Conservation (phyloP, 2,113 vertebrate species). For the Tupaia chinensis region DNA sequence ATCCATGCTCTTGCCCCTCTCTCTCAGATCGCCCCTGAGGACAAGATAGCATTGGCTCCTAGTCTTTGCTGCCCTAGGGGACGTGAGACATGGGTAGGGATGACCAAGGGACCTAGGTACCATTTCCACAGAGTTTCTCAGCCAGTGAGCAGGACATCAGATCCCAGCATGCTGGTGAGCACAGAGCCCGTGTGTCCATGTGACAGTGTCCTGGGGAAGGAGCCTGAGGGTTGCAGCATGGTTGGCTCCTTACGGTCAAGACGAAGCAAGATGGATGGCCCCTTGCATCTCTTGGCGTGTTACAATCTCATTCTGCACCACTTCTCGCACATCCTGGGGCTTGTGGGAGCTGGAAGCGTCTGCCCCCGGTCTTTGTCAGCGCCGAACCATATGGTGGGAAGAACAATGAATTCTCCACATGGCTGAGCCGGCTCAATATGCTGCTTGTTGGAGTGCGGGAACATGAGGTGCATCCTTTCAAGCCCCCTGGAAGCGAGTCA, state of each 20-base stretch:
- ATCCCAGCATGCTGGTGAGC: background rate
- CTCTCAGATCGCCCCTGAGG: background rate
- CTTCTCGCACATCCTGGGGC: background rate
- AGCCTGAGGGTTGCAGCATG: too few species aligned
- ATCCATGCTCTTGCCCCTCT: too few species aligned
- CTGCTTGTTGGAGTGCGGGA: background rate
- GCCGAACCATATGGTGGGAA: background rate
- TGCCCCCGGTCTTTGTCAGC: background rate
- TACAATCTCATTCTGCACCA: background rate
- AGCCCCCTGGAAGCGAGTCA: background rate
- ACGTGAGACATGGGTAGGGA: background rate
- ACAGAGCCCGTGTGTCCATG: too few species aligned
- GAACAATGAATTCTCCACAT: background rate
- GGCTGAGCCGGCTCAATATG: background rate
- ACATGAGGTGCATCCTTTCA: background rate
- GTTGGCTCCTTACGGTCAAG: background rate
- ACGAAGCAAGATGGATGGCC: background rate
- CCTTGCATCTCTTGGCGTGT: background rate
- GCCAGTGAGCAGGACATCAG: background rate
- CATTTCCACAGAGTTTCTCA: background rate
- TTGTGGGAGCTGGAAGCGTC: background rate
- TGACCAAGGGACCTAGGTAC: background rate
- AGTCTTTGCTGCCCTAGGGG: too few species aligned
- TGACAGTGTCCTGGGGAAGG: background rate
- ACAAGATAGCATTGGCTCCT: fast-evolving